Evolutionary conservation across 2,888 invertebrate species (phyloP).

Genomic region (Linyphia triangularis): DNA sequence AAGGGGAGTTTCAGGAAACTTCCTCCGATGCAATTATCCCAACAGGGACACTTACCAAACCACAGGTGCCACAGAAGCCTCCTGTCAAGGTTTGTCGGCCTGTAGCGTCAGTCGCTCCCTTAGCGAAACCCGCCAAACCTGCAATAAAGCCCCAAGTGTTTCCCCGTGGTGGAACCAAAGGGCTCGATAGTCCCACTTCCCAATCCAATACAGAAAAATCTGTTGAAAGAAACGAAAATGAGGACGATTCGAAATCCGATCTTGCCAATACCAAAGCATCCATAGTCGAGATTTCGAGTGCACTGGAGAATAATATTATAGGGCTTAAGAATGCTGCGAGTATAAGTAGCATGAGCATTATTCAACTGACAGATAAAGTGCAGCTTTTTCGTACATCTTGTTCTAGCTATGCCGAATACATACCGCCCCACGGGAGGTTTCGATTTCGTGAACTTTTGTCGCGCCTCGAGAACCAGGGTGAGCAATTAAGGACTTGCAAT

Average conservation of each 20-base stretch:
- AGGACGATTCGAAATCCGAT: constrained; percentile 61
- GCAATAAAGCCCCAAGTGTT: constrained; percentile 74
- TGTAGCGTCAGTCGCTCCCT: constrained; percentile 45
- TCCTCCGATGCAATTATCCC: constrained; percentile 41
- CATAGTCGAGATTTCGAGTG: constrained; percentile 77
- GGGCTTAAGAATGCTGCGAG: constrained; percentile 76
- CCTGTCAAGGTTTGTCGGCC: constrained; percentile 70
- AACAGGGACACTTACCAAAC: constrained; percentile 56
- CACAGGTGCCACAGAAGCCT: constrained; percentile 73
- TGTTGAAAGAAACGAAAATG: constrained; percentile 59
- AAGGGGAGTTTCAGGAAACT: constrained; percentile 48
- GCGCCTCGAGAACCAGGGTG: constrained; percentile 86
- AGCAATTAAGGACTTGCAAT: constrained; percentile 85
- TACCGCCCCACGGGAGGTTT: constrained; percentile 92
- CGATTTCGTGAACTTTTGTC: constrained; percentile 89
- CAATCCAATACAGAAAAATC: constrained; percentile 42
- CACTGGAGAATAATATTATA: constrained; percentile 76
- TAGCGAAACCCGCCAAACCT: constrained; percentile 66
- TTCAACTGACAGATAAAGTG: constrained; percentile 88
- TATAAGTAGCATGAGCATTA: constrained; percentile 84
- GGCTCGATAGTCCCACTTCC: constrained; percentile 69
- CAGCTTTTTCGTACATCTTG: constrained; percentile 90
- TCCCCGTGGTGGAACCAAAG: constrained; percentile 64
- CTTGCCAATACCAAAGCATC: constrained; percentile 76
- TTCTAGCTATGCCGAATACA: constrained; percentile 89